Evolutionary conservation across 1,140 invertebrate genomes (phyloP).

Genomic region (Bombus impatiens): DNA sequence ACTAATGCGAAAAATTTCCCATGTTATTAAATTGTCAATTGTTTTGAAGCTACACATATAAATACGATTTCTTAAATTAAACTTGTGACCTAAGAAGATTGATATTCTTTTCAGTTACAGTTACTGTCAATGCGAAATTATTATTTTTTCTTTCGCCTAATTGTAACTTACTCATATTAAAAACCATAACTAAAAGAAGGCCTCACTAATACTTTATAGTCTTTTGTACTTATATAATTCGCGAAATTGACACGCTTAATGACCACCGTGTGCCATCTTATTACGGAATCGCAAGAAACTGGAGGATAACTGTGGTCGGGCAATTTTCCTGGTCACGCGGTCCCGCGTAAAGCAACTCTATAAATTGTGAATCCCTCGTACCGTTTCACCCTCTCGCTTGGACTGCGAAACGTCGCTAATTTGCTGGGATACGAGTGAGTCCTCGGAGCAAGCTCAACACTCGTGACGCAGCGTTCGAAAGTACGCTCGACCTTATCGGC

Average conservation of each 20-base stretch:
- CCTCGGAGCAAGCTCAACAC: slow-evolving; percentile 22
- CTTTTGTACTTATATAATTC: not conserved
- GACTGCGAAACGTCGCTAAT: slow-evolving; percentile 13
- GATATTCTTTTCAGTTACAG: too few relatives aligned
- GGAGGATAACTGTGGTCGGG: not conserved
- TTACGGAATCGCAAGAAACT: not conserved
- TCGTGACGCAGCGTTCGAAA: slow-evolving; percentile 42
- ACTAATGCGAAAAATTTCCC: too few relatives aligned
- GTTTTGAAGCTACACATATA: too few relatives aligned
- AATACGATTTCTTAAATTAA: too few relatives aligned
- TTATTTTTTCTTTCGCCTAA: not conserved
- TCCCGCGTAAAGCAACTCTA: not conserved
- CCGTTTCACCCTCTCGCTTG: not conserved
- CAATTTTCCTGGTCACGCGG: not conserved
- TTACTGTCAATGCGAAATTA: not conserved
- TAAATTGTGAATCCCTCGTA: slow-evolving; percentile 1
- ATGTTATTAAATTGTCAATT: too few relatives aligned
- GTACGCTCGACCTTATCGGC: slow-evolving; percentile 57
- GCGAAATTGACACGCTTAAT: not conserved
- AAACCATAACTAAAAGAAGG: too few relatives aligned
- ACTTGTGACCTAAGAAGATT: too few relatives aligned
- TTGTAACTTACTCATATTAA: too few relatives aligned
- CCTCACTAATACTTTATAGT: too few relatives aligned
- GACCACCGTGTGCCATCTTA: not conserved
- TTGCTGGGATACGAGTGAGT: not conserved